phyloP scores from a whole-genome alignment of 1,140 invertebrate species.

The Metaphire vulgaris region DNA sequence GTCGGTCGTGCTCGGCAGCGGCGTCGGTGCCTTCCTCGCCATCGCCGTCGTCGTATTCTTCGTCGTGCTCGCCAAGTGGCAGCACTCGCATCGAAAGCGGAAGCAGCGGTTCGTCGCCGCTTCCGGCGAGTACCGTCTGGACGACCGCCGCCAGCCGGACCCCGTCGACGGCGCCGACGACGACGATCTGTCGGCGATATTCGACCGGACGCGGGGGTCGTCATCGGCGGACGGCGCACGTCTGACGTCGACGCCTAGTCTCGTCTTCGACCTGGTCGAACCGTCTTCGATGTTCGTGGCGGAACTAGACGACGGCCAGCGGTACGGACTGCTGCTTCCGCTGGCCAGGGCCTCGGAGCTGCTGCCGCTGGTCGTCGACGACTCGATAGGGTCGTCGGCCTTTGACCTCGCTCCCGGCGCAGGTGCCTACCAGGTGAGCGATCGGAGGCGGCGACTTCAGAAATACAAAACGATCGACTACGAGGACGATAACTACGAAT shows the following conservation, averaged over 20 bases:
- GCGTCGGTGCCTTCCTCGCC: conserved; percentile 30
- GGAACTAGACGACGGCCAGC: not conserved
- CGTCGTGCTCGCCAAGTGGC: conserved; percentile 31
- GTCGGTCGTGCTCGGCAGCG: conserved; percentile 28
- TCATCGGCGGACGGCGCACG: not conserved
- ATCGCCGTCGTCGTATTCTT: conserved; percentile 30
- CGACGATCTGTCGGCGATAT: not conserved
- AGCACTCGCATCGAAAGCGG: conserved; percentile 17
- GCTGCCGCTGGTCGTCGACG: not conserved
- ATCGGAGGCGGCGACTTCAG: not conserved
- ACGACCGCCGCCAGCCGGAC: not conserved
- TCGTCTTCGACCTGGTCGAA: not conserved
- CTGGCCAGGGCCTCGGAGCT: not conserved
- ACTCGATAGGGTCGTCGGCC: too few species aligned
- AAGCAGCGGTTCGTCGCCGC: not conserved
- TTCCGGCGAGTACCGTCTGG: not conserved
- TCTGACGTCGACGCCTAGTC: not conserved
- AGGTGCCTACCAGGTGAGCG: not conserved
- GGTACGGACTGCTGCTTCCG: not conserved
- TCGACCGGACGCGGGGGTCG: not conserved
- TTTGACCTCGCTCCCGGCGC: too few species aligned
- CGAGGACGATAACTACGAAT: too few species aligned
- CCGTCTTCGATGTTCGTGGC: not conserved
- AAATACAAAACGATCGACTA: not conserved
- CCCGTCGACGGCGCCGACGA: not conserved